These are phyloP conservation scores for Loxodonta africana DNA, from an alignment of 2,113 vertebrate genomes.

Conservation along the genomic window DNA sequence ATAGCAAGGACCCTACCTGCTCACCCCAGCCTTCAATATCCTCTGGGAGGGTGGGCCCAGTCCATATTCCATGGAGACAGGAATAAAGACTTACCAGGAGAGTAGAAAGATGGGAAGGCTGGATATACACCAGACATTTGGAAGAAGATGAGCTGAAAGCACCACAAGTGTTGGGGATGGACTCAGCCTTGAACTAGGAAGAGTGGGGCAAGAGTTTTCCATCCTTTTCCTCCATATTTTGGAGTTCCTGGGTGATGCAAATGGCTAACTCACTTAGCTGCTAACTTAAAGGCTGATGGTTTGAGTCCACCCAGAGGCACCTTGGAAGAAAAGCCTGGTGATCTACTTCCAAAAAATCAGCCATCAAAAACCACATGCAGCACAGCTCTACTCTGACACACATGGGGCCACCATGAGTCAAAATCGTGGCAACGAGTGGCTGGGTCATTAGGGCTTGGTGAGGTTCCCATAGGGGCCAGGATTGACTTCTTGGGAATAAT, in stretches of 20 bases:
- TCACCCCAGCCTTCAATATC: accelerated
- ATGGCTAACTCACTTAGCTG: not conserved
- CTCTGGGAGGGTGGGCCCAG: not conserved
- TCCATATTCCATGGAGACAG: not conserved
- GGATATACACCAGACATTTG: not conserved
- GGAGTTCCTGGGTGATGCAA: not conserved
- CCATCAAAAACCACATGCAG: not conserved
- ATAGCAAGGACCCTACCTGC: not conserved
- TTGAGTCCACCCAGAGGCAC: not conserved
- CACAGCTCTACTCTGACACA: not conserved
- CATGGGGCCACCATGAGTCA: not conserved
- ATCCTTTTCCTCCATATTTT: not conserved
- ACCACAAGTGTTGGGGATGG: not conserved
- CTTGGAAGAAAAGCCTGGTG: not conserved
- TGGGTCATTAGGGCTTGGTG: not conserved
- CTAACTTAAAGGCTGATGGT: too few species aligned
- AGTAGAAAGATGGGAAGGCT: not conserved
- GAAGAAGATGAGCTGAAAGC: not conserved
- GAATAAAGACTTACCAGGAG: not conserved
- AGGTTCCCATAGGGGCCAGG: not conserved
- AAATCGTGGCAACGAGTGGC: not conserved
- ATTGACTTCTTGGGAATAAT: not conserved
- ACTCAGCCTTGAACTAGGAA: not conserved
- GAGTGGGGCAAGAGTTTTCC: not conserved
- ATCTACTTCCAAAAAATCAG: not conserved